phyloP scores from a whole-genome alignment of 2,113 vertebrate genomes.

The Corythornis cristatus region DNA sequence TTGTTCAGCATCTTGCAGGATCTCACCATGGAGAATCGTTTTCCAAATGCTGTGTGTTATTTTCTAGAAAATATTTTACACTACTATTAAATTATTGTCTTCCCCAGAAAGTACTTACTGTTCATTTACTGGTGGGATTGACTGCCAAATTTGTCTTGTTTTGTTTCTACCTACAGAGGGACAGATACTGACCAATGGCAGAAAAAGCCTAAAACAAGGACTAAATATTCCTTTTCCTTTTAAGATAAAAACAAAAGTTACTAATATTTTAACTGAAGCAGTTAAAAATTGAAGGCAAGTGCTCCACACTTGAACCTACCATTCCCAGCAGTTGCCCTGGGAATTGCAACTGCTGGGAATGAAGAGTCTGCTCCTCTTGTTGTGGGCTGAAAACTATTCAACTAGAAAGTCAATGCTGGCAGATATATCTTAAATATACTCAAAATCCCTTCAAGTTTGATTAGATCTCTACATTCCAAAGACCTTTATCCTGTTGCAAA shows the following conservation, averaged over 20 bases:
- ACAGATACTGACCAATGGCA: not conserved
- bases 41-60: not conserved
- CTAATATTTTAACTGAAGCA: not conserved
- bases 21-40: not conserved
- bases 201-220: not conserved
- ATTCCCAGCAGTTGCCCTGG: not conserved
- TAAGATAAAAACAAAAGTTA: not conserved
- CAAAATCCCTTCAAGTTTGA: not conserved
- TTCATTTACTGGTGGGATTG: not conserved
- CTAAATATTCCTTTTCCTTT: not conserved
- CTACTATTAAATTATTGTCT: not conserved
- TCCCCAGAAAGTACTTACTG: not conserved
- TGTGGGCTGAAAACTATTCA: not conserved
- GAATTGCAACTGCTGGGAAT: no score
- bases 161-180: not conserved
- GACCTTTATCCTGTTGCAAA: not conserved
- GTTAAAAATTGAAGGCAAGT: no score
- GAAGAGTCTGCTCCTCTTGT: not conserved
- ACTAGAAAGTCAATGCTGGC: not conserved
- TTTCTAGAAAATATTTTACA: slow-evolving; percentile 11
- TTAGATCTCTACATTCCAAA: not conserved
- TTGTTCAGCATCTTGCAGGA: not conserved
- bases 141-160: not conserved
- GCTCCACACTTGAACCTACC: not conserved
- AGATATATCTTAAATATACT: not conserved